Conservation (phyloP, 2,797 vertebrate genomes). For the Knipowitschia caucasica region DNA sequence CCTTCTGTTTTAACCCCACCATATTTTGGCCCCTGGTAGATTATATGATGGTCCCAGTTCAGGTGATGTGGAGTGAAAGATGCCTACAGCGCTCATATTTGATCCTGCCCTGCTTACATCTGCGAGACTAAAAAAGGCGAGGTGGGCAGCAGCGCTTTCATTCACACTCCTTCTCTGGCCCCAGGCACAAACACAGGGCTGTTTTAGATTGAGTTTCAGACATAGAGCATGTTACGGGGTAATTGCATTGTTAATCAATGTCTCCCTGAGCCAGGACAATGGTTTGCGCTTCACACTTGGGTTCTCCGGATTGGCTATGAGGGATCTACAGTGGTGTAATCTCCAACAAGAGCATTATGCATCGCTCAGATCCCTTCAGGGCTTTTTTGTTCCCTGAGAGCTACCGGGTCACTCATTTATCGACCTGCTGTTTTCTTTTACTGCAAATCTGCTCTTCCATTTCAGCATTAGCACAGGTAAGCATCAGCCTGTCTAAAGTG, state of each 20-base stretch:
- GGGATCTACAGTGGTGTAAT: slow-evolving; percentile 70
- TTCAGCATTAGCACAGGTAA: slow-evolving; percentile 1
- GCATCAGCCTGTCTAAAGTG: neutral
- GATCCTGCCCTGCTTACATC: slow-evolving; percentile 40
- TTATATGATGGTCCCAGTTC: slow-evolving; percentile 38
- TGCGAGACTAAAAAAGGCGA: slow-evolving; percentile 34
- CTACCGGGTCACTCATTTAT: slow-evolving; percentile 57
- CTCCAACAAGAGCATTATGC: slow-evolving; percentile 68
- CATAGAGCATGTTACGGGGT: slow-evolving; percentile 73
- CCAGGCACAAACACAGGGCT: slow-evolving; percentile 47
- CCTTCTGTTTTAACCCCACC: slow-evolving; percentile 44
- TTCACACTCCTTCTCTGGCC: slow-evolving; percentile 41
- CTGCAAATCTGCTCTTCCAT: slow-evolving; percentile 30
- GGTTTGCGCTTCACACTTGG: slow-evolving; percentile 57
- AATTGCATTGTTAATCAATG: slow-evolving; percentile 84
- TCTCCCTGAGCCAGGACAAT: slow-evolving; percentile 72
- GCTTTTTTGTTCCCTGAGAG: slow-evolving; percentile 48
- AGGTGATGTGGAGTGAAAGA: slow-evolving; percentile 47
- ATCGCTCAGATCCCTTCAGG: slow-evolving; percentile 42
- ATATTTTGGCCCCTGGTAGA: slow-evolving; percentile 43
- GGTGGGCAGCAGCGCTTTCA: slow-evolving; percentile 26
- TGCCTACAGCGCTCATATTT: slow-evolving; percentile 34
- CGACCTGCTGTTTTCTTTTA: slow-evolving; percentile 41
- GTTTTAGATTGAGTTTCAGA: slow-evolving; percentile 71
- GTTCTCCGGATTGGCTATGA: slow-evolving; percentile 65